These are phyloP conservation scores for Dromaius novaehollandiae DNA, from an alignment of 2,113 vertebrate species.

Conservation along the genomic window DNA sequence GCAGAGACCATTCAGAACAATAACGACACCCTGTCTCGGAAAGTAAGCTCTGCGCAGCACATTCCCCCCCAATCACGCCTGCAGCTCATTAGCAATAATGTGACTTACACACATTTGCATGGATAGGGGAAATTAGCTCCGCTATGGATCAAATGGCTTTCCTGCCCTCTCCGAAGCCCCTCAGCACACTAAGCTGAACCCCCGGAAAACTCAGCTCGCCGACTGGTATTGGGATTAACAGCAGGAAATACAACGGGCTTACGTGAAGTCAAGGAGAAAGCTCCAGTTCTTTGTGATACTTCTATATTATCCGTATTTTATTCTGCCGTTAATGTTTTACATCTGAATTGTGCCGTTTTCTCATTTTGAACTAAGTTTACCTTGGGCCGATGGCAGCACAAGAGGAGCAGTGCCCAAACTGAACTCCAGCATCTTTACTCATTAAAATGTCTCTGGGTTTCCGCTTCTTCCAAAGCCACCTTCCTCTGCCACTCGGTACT, in stretches of 20 bases:
- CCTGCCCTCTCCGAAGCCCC: neutral
- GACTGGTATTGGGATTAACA: neutral
- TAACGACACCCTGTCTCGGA: neutral
- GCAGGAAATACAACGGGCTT: neutral
- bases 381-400: neutral
- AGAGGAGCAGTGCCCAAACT: neutral
- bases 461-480: neutral
- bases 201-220: neutral
- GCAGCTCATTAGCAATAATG: neutral
- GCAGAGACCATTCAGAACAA: slow-evolving; percentile 1
- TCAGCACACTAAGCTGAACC: neutral
- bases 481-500: neutral
- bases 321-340: neutral
- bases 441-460: neutral
- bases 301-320: neutral
- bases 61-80: neutral
- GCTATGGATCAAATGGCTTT: neutral
- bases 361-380: neutral
- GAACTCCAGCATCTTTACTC: neutral
- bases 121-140: neutral
- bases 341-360: neutral
- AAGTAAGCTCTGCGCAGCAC: neutral
- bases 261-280: neutral
- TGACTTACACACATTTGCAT: neutral
- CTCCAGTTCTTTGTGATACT: neutral